These are phyloP conservation scores for Sycophila texana DNA, from an alignment of 2,888 invertebrate species.

Conservation along the genomic window DNA sequence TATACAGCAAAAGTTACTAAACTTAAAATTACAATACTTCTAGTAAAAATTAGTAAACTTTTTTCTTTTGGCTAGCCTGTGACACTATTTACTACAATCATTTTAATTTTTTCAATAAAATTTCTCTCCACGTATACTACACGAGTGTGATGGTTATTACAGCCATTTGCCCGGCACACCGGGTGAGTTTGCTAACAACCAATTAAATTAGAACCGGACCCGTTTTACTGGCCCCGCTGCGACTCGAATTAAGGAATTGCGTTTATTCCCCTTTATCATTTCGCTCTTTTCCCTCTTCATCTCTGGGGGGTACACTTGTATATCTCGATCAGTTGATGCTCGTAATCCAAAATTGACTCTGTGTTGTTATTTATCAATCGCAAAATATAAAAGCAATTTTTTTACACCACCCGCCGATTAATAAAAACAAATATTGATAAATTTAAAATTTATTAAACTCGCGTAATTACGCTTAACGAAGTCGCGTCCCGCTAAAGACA, in stretches of 20 bases:
- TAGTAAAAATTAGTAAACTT: no score
- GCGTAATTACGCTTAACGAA: no score
- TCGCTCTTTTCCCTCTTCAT: slow-evolving; percentile 49
- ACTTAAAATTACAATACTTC: no score
- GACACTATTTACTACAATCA: no score
- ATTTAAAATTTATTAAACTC: no score
- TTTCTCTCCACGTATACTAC: slow-evolving; percentile 12
- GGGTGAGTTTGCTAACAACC: slow-evolving; percentile 64
- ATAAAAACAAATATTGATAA: no score
- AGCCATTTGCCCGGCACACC: slow-evolving; percentile 24
- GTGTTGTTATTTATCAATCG: neutral
- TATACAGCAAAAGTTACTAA: no score
- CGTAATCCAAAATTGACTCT: neutral
- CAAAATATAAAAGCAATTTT: no score
- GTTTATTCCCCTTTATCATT: slow-evolving; percentile 24
- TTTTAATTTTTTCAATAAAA: no score
- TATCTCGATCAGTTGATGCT: neutral
- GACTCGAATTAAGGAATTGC: slow-evolving; percentile 3
- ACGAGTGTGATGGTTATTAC: neutral
- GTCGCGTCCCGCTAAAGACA: no score
- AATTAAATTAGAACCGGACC: slow-evolving; percentile 65
- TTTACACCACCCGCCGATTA: no score
- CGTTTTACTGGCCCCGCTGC: neutral
- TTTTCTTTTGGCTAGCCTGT: no score
- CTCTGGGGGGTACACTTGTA: slow-evolving; percentile 47